These are phyloP conservation scores for Philereme transversata DNA, from an alignment of 2,888 invertebrate genomes.

Conservation along the genomic window DNA sequence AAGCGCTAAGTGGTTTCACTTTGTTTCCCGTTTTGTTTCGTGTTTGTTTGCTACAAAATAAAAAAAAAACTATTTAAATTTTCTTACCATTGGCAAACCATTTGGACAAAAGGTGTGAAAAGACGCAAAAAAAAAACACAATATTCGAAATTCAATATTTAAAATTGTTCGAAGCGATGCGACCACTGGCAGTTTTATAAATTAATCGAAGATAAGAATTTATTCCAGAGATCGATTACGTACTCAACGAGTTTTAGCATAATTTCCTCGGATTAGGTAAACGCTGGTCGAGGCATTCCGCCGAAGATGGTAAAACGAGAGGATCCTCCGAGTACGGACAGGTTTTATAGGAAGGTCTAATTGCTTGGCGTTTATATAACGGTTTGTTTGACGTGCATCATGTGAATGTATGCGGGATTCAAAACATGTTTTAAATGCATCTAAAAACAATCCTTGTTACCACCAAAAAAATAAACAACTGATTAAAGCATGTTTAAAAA, in stretches of 20 bases:
- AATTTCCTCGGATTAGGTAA: conserved; percentile 12
- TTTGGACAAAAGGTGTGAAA: too few relatives aligned
- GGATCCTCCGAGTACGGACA: conserved; percentile 28
- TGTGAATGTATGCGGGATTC: conserved; percentile 15
- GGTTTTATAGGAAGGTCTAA: conserved; percentile 47
- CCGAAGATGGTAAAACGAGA: conserved; percentile 33
- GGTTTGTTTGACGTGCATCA: conserved; percentile 20
- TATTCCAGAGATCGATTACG: conserved; percentile 17
- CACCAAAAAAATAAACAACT: too few relatives aligned
- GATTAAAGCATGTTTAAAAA: too few relatives aligned
- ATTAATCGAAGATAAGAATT: neutral
- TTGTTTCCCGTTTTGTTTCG: conserved; percentile 17
- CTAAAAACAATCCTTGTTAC: too few relatives aligned
- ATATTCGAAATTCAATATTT: neutral
- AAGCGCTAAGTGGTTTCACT: conserved; percentile 8
- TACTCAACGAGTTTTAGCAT: conserved; percentile 7
- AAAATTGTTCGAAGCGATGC: neutral
- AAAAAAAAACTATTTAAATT: too few relatives aligned
- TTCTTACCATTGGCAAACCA: too few relatives aligned
- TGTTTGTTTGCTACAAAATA: neutral
- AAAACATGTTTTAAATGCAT: neutral
- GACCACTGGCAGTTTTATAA: neutral
- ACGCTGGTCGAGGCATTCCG: conserved; percentile 13
- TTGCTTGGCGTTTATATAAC: conserved; percentile 30
- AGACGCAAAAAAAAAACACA: neutral